Evolutionary conservation across 2,113 vertebrate species (phyloP), one percentile per base, ranked within the genome.

Genomic region (Herpailurus yagouaroundi): DNA sequence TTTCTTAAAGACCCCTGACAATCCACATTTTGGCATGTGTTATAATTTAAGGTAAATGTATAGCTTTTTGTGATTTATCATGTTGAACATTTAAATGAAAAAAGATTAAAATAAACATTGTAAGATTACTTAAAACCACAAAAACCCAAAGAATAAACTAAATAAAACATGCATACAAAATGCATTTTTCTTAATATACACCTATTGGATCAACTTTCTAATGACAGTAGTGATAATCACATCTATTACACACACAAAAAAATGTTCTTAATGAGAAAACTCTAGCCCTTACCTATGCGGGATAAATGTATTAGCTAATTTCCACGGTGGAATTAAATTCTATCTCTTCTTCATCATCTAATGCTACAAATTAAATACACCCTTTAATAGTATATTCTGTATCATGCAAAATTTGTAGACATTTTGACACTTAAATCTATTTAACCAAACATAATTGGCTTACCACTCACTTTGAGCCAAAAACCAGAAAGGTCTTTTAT

Each of bases 371-470:
- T 7, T 45, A 97, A 92, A 33, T 63, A 92, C 4, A 11, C 21
- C 21, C 76, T n/a, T 76, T 73, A 36, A n/a, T 79, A 87, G 60
- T 48, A n/a, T 4, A 27, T 13, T 66, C 15, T 0, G 4, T 63
- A 45, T 36, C 36, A 96, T 74, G 84, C 27, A 81, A 94, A 97
- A 83, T 15, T 12, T 86, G n/a, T 1, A 81, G 55, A 89, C 84
- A 21, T 33, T 27, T n/a, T 89, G 74, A 95, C 12, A 74, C 29
- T 12, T 86, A 48, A 11, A 92, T 63, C 71, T 66, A 93, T 89
- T 92, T 88, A 86, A 77, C 8, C 29, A 97, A 92, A 94, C 57
- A 88, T 82, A 96, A 95, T 18, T 88, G 87, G 76, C 16, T 95
- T 23, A 90, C 52, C 33, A 48, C 12, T 38, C 85, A 85, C 41